Conservation (phyloP, 2,113 vertebrate genomes). For the Aepyceros melampus region DNA sequence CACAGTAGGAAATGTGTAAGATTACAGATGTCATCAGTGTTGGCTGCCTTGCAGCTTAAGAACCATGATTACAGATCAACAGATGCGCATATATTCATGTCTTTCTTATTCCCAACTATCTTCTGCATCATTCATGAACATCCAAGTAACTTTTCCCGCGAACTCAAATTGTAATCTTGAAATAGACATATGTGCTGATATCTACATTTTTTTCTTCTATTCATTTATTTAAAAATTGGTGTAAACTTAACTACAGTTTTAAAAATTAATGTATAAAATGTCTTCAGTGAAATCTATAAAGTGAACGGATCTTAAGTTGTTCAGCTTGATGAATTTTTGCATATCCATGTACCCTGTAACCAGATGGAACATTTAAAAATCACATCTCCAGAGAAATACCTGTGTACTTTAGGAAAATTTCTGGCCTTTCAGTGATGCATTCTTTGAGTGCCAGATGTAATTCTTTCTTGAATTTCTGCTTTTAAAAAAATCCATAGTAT, state of each 20-base stretch:
- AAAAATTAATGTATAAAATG: not conserved
- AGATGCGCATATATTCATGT: accelerated
- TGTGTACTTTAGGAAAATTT: not conserved
- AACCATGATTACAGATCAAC: not conserved
- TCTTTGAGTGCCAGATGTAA: not conserved
- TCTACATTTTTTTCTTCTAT: not conserved
- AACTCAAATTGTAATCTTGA: not conserved
- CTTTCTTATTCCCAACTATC: not conserved
- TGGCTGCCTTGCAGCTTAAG: not conserved
- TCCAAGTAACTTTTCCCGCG: not conserved
- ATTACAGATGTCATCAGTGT: accelerated
- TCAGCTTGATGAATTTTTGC: not conserved
- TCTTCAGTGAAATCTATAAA: not conserved
- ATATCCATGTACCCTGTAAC: not conserved
- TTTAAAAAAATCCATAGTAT: not conserved
- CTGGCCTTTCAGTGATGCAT: not conserved
- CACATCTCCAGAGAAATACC: not conserved
- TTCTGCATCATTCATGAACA: not conserved
- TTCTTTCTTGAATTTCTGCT: not conserved
- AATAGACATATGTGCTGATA: not conserved
- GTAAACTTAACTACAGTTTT: not conserved
- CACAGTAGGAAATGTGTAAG: accelerated
- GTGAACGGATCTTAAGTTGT: not conserved
- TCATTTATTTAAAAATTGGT: not conserved
- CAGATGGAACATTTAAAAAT: not conserved